Evolutionary conservation across 2,113 vertebrate genomes (phyloP), one percentile per base, ranked within the genome.

Genomic region (Lamprologus sp.): DNA sequence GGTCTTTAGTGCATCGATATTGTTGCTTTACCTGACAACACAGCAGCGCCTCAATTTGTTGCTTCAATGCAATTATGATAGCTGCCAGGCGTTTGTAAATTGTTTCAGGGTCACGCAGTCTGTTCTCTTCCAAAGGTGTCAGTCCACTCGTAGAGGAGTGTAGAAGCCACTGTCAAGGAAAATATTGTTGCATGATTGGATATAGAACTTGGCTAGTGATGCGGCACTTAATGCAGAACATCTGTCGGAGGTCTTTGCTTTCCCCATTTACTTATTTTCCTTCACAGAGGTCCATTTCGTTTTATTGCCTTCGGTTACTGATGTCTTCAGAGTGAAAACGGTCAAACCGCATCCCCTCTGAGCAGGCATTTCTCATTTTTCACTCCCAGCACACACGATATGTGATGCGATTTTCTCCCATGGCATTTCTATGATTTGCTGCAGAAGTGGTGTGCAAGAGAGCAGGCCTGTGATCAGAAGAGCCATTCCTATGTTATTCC

Each of bases 1-100:
- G 31, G 35, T 84, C 87, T 49, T 82, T 37, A 81, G 79, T 40
- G 77, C 56, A n/a, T 89, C 9, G 13, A 84, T 91, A 80, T 81
- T 1, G 60, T 81, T 75, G 65, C 87, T 88, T 82, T 51, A 63
- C 47, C 81, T 89, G 87, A 90, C 81, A 81, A 86, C 81, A 83
- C 88, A 45, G 83, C 75, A 90, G 77, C 2, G 6, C 73, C 73
- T 63, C 84, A 65, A 85, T 93, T 92, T 93, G 91, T 93, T 90
- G 92, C 92, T 93, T 91, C 90, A 92, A 82, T 92, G 87, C 81
- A 93, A 89, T 88, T 35, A 80, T 93, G 93, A 93, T 82, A 91
- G 92, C 92, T 92, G 84, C 81, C 89, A 87, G 84, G 42, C 26
- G 9, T 88, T 87, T 91, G 82, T 84, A 89, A 88, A 93, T 87